These are phyloP conservation scores for Halichondria panicea DNA, from an alignment of 37 sponge, comb jelly and placozoan genomes.

Conservation along the genomic window DNA sequence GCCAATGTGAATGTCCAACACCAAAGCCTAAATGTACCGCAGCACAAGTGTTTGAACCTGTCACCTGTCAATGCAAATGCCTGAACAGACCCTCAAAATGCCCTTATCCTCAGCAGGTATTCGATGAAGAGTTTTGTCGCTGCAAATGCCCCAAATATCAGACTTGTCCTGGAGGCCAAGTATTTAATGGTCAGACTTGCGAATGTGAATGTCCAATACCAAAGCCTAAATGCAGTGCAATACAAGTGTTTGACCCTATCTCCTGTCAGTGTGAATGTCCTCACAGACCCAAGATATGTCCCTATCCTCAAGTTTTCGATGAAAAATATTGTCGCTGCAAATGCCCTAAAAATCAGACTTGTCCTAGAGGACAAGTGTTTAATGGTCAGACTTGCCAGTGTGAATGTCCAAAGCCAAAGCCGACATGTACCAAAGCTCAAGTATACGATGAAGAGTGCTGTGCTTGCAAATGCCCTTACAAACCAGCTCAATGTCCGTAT, in stretches of 20 bases:
- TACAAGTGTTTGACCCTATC: neutral
- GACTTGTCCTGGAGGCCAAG: neutral
- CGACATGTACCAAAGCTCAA: slow-evolving; percentile 10
- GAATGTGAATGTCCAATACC: slow-evolving; percentile 18
- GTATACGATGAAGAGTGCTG: slow-evolving; percentile 6
- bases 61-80: slow-evolving; percentile 40
- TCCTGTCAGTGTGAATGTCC: slow-evolving; percentile 16
- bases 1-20: slow-evolving; percentile 14
- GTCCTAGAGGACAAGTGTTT: slow-evolving; percentile 4
- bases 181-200: neutral
- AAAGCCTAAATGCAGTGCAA: neutral
- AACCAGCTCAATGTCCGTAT: neutral
- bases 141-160: neutral
- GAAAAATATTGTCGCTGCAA: neutral
- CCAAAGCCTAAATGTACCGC: neutral
- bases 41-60: slow-evolving; percentile 10
- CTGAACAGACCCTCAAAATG: neutral
- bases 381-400: slow-evolving; percentile 19
- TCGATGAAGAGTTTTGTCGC: neutral
- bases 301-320: slow-evolving; percentile 3
- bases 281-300: neutral
- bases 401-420: slow-evolving; percentile 14
- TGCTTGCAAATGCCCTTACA: slow-evolving; percentile 12
- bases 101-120: neutral
- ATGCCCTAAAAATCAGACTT: neutral